These are phyloP conservation scores for Epirrhoe tristata DNA, from an alignment of 2,888 invertebrate species.

Conservation along the genomic window DNA sequence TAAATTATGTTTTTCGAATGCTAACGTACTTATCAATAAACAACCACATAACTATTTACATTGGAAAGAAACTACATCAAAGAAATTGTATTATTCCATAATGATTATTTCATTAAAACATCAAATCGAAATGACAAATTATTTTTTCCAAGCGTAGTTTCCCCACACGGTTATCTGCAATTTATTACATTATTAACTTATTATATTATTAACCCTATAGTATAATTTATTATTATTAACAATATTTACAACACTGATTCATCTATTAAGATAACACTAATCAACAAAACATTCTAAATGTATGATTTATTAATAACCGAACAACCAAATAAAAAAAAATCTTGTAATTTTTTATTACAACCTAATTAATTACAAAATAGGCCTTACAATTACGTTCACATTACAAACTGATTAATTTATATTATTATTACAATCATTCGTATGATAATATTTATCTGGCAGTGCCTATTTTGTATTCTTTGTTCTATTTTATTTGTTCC, in stretches of 20 bases:
- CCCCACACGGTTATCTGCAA: conserved; percentile 80
- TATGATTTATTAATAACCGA: conserved; percentile 9
- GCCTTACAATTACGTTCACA: not conserved
- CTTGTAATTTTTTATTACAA: conserved; percentile 4
- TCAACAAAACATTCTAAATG: not conserved
- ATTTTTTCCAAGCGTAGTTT: conserved; percentile 84
- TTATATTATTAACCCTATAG: conserved; percentile 24
- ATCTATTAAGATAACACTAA: conserved; percentile 17
- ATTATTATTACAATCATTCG: not conserved
- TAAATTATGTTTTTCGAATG: conserved; percentile 28
- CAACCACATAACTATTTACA: conserved; percentile 61
- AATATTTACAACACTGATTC: conserved; percentile 71
- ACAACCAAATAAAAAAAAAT: conserved; percentile 15
- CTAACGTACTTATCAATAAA: conserved; percentile 56
- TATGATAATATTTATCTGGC: conserved; percentile 32
- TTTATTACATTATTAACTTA: conserved; percentile 45
- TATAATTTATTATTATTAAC: conserved; percentile 51
- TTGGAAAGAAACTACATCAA: conserved; percentile 81
- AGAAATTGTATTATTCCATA: conserved; percentile 57
- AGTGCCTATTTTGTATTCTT: not conserved
- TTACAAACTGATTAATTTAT: not conserved
- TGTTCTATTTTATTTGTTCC: not conserved
- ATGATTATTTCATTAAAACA: conserved; percentile 68
- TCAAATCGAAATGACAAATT: conserved; percentile 76
- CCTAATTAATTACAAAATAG: conserved; percentile 6